Percentiles rank a stretch among this genome's conserved stretches.
Conservation (phyloP, 2,797 vertebrate species). For the Sphaeramia orbicularis region DNA sequence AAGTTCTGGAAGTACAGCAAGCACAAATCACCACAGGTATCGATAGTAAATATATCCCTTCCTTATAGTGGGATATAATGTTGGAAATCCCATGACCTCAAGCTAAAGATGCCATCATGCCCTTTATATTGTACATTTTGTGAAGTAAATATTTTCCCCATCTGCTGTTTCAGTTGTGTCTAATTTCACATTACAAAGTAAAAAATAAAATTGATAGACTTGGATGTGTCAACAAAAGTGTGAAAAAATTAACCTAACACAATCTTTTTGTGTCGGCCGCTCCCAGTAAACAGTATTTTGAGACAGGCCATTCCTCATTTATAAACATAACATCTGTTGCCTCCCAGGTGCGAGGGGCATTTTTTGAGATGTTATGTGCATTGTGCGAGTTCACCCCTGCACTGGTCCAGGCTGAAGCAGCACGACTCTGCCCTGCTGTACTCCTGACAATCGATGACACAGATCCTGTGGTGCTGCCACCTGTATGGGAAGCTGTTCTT, state of each 20-base stretch:
- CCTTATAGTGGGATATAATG: neutral
- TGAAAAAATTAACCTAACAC: too few species aligned
- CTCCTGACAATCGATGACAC: conserved; percentile 94
- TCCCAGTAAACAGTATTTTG: neutral
- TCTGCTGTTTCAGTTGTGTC: too few species aligned
- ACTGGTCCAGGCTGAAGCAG: conserved; percentile 88
- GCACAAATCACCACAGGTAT: conserved; percentile 91
- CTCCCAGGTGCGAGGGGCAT: conserved; percentile 93
- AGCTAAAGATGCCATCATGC: too few species aligned
- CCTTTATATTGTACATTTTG: too few species aligned
- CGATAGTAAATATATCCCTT: neutral
- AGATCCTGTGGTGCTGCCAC: conserved; percentile 92
- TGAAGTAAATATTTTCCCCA: too few species aligned
- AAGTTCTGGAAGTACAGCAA: conserved; percentile 99
- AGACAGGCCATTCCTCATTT: neutral
- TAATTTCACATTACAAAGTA: neutral
- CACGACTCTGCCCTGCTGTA: conserved; percentile 89
- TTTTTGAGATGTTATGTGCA: conserved; percentile 92
- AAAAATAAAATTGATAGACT: neutral
- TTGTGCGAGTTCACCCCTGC: conserved; percentile 89
- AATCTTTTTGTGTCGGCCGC: neutral
- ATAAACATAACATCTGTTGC: neutral
- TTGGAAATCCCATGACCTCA: too few species aligned
- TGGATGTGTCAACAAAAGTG: too few species aligned
- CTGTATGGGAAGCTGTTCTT: conserved; percentile 95